Percentiles rank a stretch among this genome's conserved stretches.
These are phyloP conservation scores for Rambutsinella grinnellia DNA, from an alignment of 2,888 invertebrate species.

Conservation along the genomic window DNA sequence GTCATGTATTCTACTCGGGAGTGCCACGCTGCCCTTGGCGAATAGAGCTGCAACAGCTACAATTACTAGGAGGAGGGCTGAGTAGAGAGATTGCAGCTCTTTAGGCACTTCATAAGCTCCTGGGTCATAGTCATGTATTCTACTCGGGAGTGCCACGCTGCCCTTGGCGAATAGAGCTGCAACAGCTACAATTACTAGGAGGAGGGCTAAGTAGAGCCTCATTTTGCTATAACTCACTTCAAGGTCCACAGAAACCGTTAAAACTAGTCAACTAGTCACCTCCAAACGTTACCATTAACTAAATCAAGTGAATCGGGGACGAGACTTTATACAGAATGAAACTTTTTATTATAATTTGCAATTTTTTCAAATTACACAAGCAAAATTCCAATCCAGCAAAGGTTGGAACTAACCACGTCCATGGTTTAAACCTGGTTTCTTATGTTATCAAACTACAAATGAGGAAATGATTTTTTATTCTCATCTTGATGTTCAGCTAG, in stretches of 20 bases:
- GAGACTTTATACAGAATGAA: constrained; percentile 10
- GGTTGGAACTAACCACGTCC: not conserved
- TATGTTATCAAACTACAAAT: constrained; percentile 14
- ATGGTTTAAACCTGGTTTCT: not conserved
- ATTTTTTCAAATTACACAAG: not conserved
- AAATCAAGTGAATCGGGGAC: not conserved
- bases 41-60: constrained; percentile 38
- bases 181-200: constrained; percentile 40
- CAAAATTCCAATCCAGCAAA: not conserved
- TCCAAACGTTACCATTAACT: not conserved
- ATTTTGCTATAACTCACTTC: constrained; percentile 21
- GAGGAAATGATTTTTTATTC: constrained; percentile 35
- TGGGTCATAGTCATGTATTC: constrained; percentile 55
- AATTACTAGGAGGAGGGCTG: constrained; percentile 37
- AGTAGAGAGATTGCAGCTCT: constrained; percentile 49
- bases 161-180: constrained; percentile 29
- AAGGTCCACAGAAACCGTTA: not conserved
- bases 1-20: constrained; percentile 53
- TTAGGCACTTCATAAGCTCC: constrained; percentile 42
- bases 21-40: constrained; percentile 15
- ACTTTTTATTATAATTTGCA: not conserved
- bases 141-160: constrained; percentile 39
- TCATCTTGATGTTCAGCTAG: not conserved
- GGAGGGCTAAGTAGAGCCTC: constrained; percentile 39
- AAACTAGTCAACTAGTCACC: not conserved